Evolutionary conservation across 2,888 invertebrate species (phyloP).

Genomic region (Euplexia lucipara): DNA sequence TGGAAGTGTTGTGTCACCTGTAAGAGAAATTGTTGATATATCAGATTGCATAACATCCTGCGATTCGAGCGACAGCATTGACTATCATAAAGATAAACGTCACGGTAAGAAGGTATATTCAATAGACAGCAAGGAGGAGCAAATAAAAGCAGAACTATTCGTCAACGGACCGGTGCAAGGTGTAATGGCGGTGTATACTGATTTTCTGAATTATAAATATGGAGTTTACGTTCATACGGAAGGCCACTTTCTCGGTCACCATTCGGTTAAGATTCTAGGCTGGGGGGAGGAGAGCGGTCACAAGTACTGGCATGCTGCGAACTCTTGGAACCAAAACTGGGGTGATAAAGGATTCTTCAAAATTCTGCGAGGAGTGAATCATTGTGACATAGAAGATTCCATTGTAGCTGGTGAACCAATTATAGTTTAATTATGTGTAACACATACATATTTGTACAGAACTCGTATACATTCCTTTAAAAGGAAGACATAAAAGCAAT

Average conservation of each 20-base stretch:
- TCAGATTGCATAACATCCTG: slow-evolving; percentile 37
- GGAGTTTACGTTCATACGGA: slow-evolving; percentile 35
- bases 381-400: slow-evolving; percentile 44
- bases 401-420: slow-evolving; percentile 42
- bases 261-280: slow-evolving; percentile 49
- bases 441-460: background rate
- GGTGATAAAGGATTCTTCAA: slow-evolving; percentile 51
- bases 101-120: slow-evolving; percentile 37
- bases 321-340: slow-evolving; percentile 49
- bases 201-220: slow-evolving; percentile 45
- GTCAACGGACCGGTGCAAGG: slow-evolving; percentile 41
- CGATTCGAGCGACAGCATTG: slow-evolving; percentile 15
- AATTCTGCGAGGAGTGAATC: slow-evolving; percentile 44
- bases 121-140: slow-evolving; percentile 25
- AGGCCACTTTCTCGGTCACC: slow-evolving; percentile 34
- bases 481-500: background rate
- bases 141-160: slow-evolving; percentile 45
- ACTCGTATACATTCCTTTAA: background rate
- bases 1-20: background rate
- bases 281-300: slow-evolving; percentile 40
- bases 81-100: slow-evolving; percentile 40
- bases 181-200: slow-evolving; percentile 35
- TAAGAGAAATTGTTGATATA: background rate
- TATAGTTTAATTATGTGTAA: slow-evolving; percentile 20
- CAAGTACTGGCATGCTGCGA: slow-evolving; percentile 47